Evolutionary conservation across 53 echinoderm and acorn worm species (phyloP).

Genomic region (Mesocentrotus franciscanus): DNA sequence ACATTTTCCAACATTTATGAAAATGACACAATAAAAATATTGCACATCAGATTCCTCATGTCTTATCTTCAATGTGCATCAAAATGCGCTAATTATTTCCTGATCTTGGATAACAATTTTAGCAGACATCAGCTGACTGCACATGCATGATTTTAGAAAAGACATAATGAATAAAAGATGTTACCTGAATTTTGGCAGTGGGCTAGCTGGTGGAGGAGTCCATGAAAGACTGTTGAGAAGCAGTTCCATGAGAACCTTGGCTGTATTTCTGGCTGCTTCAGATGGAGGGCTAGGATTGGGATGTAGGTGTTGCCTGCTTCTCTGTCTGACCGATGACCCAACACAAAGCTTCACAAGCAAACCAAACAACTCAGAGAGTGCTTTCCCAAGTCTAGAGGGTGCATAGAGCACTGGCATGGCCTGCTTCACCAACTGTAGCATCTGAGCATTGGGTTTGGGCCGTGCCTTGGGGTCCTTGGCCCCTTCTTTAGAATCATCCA

Average conservation of each 20-base stretch:
- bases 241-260: conserved; percentile 87
- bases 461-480: conserved; percentile 56
- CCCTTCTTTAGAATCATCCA: conserved; percentile 84
- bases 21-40: neutral
- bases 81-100: neutral
- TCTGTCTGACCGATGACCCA: conserved; percentile 92
- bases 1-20: neutral
- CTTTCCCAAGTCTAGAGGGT: conserved; percentile 93
- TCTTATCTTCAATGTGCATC: neutral
- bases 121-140: neutral
- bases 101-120: neutral
- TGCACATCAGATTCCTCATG: neutral
- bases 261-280: conserved; percentile 93
- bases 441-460: conserved; percentile 80
- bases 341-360: conserved; percentile 96
- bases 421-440: conserved; percentile 91
- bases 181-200: conserved; percentile 97
- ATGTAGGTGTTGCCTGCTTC: conserved; percentile 88
- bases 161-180: neutral
- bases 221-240: conserved; percentile 90
- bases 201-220: conserved; percentile 86
- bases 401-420: conserved; percentile 97
- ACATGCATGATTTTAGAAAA: neutral
- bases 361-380: conserved; percentile 94
- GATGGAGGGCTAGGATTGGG: conserved; percentile 88